A percentile compares a stretch with the other conserved stretches of the same genome.
These are phyloP conservation scores for Ochotona curzoniae DNA, from an alignment of 2,113 vertebrate genomes.

Conservation along the genomic window DNA sequence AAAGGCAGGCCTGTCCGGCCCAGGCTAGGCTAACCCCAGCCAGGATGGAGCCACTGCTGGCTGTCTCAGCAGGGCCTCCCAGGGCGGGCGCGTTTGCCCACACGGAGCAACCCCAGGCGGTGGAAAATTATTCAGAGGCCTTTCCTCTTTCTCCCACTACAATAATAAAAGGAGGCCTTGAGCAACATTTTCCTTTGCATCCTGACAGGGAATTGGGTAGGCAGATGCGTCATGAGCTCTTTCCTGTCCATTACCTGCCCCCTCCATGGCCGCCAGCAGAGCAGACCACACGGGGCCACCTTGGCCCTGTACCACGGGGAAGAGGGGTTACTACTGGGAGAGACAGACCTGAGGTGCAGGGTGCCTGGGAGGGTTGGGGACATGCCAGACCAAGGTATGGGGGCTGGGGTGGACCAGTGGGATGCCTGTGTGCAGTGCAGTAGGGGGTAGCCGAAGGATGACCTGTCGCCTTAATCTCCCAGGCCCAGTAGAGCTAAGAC, in stretches of 20 bases:
- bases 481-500: background rate
- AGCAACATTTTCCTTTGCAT: conserved; percentile 24
- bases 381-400: accelerated
- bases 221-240: background rate
- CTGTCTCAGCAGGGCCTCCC: background rate
- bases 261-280: background rate
- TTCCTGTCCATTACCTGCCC: background rate
- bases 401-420: background rate
- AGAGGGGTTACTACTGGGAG: background rate
- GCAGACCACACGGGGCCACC: background rate
- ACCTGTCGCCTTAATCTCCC: background rate
- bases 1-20: conserved; percentile 12
- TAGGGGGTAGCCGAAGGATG: background rate
- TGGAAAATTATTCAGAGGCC: background rate
- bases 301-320: background rate
- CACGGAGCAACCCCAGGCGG: background rate
- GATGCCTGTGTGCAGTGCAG: background rate
- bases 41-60: background rate
- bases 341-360: background rate
- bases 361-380: background rate
- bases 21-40: background rate
- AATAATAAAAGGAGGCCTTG: conserved; percentile 31
- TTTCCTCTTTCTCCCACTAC: conserved; percentile 31
- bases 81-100: background rate
- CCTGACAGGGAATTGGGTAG: background rate